Percentiles rank a stretch among this genome's conserved stretches.
Conservation (phyloP, 2,888 invertebrate genomes). For the Lepetodrilus schrolli region DNA sequence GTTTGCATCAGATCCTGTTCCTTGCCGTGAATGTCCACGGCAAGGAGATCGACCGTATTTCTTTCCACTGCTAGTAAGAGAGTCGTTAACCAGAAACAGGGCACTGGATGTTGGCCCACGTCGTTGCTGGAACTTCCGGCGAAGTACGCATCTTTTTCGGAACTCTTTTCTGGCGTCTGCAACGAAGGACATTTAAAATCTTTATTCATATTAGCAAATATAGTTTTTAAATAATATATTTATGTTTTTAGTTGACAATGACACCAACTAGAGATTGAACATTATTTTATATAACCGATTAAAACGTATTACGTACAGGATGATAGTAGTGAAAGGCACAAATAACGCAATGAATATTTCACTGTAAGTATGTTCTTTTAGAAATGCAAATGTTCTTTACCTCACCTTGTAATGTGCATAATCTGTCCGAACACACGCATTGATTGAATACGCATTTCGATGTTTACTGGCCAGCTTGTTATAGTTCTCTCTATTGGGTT, state of each 20-base stretch:
- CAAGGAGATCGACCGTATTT: neutral
- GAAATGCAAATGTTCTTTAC: too few relatives aligned
- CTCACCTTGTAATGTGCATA: neutral
- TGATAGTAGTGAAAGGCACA: too few relatives aligned
- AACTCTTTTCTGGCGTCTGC: neutral
- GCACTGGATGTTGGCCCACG: neutral
- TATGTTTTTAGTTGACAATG: too few relatives aligned
- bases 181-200: neutral
- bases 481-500: neutral
- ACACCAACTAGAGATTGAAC: too few relatives aligned
- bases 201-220: too few relatives aligned
- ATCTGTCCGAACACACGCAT: conserved; percentile 12
- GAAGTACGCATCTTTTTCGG: neutral
- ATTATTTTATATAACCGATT: too few relatives aligned
- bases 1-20: neutral
- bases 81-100: conserved; percentile 5
- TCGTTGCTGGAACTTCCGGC: neutral
- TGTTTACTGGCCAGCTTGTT: neutral
- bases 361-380: too few relatives aligned
- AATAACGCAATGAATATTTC: too few relatives aligned
- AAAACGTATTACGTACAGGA: too few relatives aligned
- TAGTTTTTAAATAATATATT: too few relatives aligned
- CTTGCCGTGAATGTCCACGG: neutral
- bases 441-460: neutral
- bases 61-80: neutral